phyloP scores from a whole-genome alignment of 2,797 vertebrate genomes.

The Mastacembelus armatus region DNA sequence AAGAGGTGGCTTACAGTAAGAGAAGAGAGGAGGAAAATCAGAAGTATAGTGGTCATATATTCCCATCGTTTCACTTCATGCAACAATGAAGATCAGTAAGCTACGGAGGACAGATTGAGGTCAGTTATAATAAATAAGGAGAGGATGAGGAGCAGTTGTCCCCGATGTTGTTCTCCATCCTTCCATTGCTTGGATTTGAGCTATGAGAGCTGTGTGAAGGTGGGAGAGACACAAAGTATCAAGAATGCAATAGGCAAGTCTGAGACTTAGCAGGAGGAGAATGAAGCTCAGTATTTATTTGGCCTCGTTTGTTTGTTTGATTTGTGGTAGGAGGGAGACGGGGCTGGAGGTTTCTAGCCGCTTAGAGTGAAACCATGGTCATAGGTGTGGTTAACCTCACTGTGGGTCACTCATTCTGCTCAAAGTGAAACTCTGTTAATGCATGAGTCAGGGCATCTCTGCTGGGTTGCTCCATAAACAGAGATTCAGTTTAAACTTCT shows the following conservation, averaged over 20 bases:
- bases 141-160: conserved; percentile 33
- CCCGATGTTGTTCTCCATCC: conserved; percentile 38
- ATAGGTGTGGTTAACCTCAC: conserved; percentile 81
- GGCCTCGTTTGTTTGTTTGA: conserved; percentile 72
- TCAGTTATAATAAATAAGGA: conserved; percentile 49
- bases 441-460: conserved; percentile 49
- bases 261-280: conserved; percentile 59
- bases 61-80: conserved; percentile 55
- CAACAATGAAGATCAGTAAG: conserved; percentile 33
- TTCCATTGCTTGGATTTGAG: conserved; percentile 36
- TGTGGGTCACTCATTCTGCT: conserved; percentile 67
- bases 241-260: conserved; percentile 54
- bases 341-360: conserved; percentile 51
- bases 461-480: conserved; percentile 48
- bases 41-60: conserved; percentile 69
- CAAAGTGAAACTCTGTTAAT: conserved; percentile 57
- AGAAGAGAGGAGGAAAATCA: conserved; percentile 18
- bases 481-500: conserved; percentile 19
- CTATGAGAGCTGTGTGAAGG: conserved; percentile 33
- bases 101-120: conserved; percentile 49
- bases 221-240: conserved; percentile 34
- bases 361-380: conserved; percentile 66
- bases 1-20: conserved; percentile 23
- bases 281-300: conserved; percentile 60
- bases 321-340: conserved; percentile 57